A percentile compares a stretch with the other conserved stretches of the same genome.
Conservation (phyloP, 2,888 invertebrate species). For the Drosophila multiciliata region DNA sequence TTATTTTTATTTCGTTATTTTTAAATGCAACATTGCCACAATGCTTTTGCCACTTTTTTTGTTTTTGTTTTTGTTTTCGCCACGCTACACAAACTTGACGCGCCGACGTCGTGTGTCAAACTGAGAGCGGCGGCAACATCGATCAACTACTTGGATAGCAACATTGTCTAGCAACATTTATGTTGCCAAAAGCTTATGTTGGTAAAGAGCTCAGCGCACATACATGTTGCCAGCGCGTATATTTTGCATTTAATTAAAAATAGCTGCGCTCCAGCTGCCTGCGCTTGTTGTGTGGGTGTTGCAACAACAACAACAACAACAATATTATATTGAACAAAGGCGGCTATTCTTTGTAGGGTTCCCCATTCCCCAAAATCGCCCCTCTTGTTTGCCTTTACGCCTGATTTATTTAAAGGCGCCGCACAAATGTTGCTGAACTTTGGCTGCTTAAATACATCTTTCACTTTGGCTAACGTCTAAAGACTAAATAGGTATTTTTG, state of each 20-base stretch:
- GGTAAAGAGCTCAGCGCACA: conserved; percentile 23
- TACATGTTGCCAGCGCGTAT: conserved; percentile 60
- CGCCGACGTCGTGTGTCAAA: conserved; percentile 64
- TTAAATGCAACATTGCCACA: conserved; percentile 38
- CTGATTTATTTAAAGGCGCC: conserved; percentile 77
- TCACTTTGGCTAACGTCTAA: conserved; percentile 32
- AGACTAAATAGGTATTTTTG: conserved; percentile 1
- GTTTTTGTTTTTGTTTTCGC: conserved; percentile 1
- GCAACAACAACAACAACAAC: conserved; percentile 38
- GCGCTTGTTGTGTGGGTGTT: conserved; percentile 63
- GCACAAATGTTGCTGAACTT: conserved; percentile 79
- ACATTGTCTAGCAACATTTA: conserved; percentile 44
- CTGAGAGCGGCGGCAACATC: conserved; percentile 52
- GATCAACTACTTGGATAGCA: conserved; percentile 11
- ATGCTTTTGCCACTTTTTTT: neutral
- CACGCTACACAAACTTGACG: conserved; percentile 49
- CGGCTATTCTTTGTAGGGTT: conserved; percentile 68
- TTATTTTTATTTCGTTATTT: conserved; percentile 44
- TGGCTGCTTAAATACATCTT: conserved; percentile 55
- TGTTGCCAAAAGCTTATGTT: conserved; percentile 34
- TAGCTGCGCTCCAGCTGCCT: conserved; percentile 74
- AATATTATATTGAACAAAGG: conserved; percentile 55
- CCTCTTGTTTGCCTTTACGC: conserved; percentile 43
- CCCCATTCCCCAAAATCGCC: conserved; percentile 11
- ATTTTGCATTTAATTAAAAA: conserved; percentile 76